Conservation (phyloP, 1,140 invertebrate species). For the Drosophila melanica region DNA sequence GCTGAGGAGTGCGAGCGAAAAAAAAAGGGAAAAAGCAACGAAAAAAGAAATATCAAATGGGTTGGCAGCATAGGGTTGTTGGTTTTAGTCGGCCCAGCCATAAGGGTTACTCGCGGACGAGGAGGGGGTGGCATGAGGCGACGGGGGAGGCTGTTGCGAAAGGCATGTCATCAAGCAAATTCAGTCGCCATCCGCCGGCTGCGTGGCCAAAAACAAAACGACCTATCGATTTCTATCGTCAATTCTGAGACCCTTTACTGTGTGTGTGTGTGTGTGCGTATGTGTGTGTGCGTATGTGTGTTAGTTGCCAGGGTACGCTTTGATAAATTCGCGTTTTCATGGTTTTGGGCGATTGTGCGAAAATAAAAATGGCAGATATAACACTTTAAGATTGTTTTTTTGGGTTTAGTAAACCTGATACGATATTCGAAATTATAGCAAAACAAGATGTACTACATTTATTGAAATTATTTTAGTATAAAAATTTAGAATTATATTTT, state of each 20-base stretch:
- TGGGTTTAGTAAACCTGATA: too few relatives aligned
- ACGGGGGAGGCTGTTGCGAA: slow-evolving; percentile 21
- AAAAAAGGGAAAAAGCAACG: slow-evolving; percentile 75
- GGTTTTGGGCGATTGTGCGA: slow-evolving; percentile 34
- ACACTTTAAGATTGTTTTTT: slow-evolving; percentile 13
- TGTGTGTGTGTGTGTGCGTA: slow-evolving; percentile 12
- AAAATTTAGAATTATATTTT: too few relatives aligned
- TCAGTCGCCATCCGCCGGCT: slow-evolving; percentile 44
- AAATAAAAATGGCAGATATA: neutral
- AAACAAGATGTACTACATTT: too few relatives aligned
- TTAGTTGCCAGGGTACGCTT: slow-evolving; percentile 29
- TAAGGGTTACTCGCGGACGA: slow-evolving; percentile 70
- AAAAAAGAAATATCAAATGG: slow-evolving; percentile 71
- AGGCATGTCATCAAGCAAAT: slow-evolving; percentile 55
- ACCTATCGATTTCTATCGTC: slow-evolving; percentile 67
- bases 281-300: slow-evolving; percentile 32
- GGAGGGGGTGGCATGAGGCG: slow-evolving; percentile 31
- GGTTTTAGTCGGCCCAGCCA: slow-evolving; percentile 56
- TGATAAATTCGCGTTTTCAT: slow-evolving; percentile 46
- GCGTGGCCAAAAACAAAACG: slow-evolving; percentile 60
- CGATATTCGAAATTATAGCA: too few relatives aligned
- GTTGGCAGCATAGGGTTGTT: slow-evolving; percentile 75
- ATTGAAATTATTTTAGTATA: too few relatives aligned
- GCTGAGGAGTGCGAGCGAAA: slow-evolving; percentile 37
- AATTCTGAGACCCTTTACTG: slow-evolving; percentile 18